Percentiles rank a stretch among this genome's conserved stretches.
Evolutionary conservation across 1,140 invertebrate genomes (phyloP).

Genomic region (Lordiphosa stackelbergi): DNA sequence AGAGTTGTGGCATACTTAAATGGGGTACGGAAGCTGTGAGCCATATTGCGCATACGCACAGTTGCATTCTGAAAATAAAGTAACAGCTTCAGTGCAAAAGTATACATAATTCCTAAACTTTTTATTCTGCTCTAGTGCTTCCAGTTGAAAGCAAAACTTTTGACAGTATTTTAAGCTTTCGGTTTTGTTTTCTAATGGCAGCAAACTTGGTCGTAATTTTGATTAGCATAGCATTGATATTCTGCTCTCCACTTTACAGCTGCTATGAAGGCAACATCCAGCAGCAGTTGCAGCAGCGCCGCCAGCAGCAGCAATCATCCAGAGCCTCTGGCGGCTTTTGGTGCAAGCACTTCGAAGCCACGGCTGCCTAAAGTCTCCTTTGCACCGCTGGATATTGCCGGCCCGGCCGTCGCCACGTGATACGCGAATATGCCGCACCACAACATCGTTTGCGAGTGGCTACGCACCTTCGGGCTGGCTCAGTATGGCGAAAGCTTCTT

Average conservation of each 20-base stretch:
- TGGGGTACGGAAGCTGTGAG: conserved; percentile 42
- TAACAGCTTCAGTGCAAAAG: too few relatives aligned
- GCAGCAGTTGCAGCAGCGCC: conserved; percentile 64
- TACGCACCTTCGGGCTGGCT: conserved; percentile 90
- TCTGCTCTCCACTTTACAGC: conserved; percentile 16
- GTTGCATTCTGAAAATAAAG: conserved; percentile 10
- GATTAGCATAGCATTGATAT: too few relatives aligned
- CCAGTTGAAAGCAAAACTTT: too few relatives aligned
- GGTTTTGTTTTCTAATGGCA: too few relatives aligned
- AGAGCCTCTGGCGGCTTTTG: conserved; percentile 38
- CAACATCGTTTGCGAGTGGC: conserved; percentile 93
- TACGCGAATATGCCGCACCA: conserved; percentile 76
- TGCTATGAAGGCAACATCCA: conserved; percentile 76
- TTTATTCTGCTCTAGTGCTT: too few relatives aligned
- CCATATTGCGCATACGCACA: conserved; percentile 50
- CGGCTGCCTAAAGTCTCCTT: conserved; percentile 67
- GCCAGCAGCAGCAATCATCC: conserved; percentile 64
- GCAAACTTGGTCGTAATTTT: too few relatives aligned
- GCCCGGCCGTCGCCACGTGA: conserved; percentile 63
- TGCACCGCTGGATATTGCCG: conserved; percentile 63
- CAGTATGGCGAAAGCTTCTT: conserved; percentile 95
- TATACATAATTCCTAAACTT: too few relatives aligned
- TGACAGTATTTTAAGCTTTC: too few relatives aligned
- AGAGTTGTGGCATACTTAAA: conserved; percentile 26
- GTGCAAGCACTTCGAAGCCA: conserved; percentile 48